Conservation (phyloP, 2,113 vertebrate species). For the Clinocottus analis region DNA sequence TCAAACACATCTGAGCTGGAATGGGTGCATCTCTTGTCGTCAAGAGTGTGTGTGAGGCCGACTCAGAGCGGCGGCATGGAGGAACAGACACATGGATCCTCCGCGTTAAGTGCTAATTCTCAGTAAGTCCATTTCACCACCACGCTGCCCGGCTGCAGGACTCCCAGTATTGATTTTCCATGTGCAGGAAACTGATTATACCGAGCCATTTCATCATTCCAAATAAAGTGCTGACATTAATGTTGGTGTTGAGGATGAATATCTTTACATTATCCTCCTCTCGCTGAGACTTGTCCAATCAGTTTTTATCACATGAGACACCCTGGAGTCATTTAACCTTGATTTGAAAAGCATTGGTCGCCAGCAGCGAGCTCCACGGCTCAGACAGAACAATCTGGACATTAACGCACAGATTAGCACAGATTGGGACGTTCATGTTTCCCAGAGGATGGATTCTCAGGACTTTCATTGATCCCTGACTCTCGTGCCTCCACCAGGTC, state of each 20-base stretch:
- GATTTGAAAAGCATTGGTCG: constrained; percentile 10
- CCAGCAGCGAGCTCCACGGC: neutral
- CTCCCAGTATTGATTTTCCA: constrained; percentile 56
- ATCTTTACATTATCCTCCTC: constrained; percentile 5
- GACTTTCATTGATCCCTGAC: neutral
- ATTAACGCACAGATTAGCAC: neutral
- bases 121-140: constrained; percentile 34
- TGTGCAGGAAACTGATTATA: constrained; percentile 48
- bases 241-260: constrained; percentile 12
- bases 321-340: constrained; percentile 8
- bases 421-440: neutral
- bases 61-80: constrained; percentile 20
- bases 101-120: constrained; percentile 20
- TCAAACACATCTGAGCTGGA: no score
- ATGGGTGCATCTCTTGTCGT: neutral
- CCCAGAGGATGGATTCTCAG: neutral
- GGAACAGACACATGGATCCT: constrained; percentile 34
- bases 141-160: constrained; percentile 14
- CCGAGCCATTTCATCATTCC: constrained; percentile 48
- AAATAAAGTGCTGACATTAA: constrained; percentile 49
- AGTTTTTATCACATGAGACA: constrained; percentile 33
- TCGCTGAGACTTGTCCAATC: neutral
- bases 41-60: constrained; percentile 33
- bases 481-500: neutral
- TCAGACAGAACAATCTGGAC: neutral